These are phyloP conservation scores for Calcarius lapponicus DNA, from an alignment of 2,797 vertebrate species.

Conservation along the genomic window DNA sequence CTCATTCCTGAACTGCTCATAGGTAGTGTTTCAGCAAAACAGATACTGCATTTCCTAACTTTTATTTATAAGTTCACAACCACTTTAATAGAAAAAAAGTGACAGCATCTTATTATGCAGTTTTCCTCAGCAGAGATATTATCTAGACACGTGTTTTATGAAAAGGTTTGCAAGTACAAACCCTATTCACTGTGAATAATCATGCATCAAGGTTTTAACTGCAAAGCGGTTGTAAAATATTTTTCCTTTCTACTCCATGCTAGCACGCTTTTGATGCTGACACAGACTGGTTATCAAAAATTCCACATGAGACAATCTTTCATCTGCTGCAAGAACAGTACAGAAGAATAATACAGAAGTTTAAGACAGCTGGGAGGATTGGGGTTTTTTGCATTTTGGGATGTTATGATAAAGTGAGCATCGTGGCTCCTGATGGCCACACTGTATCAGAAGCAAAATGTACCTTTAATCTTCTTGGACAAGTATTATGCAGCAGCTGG, in stretches of 20 bases:
- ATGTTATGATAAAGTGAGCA: background rate
- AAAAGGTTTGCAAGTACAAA: conserved; percentile 51
- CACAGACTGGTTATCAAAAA: conserved; percentile 63
- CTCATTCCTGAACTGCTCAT: background rate
- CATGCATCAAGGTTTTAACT: conserved; percentile 62
- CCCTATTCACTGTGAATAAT: conserved; percentile 67
- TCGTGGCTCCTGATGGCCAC: background rate
- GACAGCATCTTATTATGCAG: conserved; percentile 49
- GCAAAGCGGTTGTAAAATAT: conserved; percentile 8
- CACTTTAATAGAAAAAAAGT: conserved; percentile 27
- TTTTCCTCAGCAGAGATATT: conserved; percentile 30
- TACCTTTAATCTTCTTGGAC: background rate
- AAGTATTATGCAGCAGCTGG: background rate
- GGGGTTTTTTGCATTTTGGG: fast-evolving
- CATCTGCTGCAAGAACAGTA: background rate
- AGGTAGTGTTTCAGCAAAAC: background rate
- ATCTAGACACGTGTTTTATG: conserved; percentile 3
- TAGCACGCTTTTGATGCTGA: conserved; percentile 32
- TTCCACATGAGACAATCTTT: conserved; percentile 28
- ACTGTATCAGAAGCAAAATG: background rate
- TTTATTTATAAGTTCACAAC: background rate
- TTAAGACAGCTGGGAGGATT: background rate
- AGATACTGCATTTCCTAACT: background rate
- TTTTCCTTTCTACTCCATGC: conserved; percentile 49
- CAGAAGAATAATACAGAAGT: background rate